Base-by-base conservation (phyloP, 2,113 vertebrate species). In the Etheostoma cragini region DNA sequence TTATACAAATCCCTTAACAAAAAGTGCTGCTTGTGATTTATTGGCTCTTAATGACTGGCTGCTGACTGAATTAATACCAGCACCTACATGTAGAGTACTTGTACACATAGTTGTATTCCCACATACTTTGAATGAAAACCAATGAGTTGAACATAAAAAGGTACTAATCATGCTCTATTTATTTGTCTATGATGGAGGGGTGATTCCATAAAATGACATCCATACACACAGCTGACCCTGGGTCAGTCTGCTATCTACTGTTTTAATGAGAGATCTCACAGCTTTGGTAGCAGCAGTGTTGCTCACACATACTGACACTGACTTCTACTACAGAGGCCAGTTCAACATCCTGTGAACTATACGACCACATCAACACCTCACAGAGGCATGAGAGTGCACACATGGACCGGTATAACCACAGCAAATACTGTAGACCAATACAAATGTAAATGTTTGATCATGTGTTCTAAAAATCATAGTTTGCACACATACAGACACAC, bases 391-490 rank as follows among this genome's bases (percentile, higher is more conserved):
- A 35, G n/a, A 79, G 38, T 2, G 50, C 49, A 66, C 57, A 78
- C 76, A 68, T 70, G 38, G 4, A 24, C n/a, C 4, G 15, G 63
- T 35, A 21, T 13, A 77, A 47, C 65, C 26, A 35, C 58, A 38
- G n/a, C 33, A 68, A 65, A 56, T 7, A 14, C 8, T 76, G 5
- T 12, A 75, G 47, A 65, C 16, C 38, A 15, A 56, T 58, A 1
- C 82, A 86, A 84, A 46, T 60, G 7, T 82, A 86, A 84, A 46
- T 60, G 7, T 82, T 71, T 76, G 70, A 88, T 82, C 76, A 26
- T 46, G 64, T 84, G 68, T 79, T 78, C 67, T 19, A 71, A 61
- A 61, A 83, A 58, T 82, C 72, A 49, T 24, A 42, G 38, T 42
- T 45, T 52, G 81, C 75, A 76, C 46, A 8, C 70, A 80, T 66